These are phyloP conservation scores for Thunnus albacares DNA, from an alignment of 2,797 vertebrate species.

Conservation along the genomic window DNA sequence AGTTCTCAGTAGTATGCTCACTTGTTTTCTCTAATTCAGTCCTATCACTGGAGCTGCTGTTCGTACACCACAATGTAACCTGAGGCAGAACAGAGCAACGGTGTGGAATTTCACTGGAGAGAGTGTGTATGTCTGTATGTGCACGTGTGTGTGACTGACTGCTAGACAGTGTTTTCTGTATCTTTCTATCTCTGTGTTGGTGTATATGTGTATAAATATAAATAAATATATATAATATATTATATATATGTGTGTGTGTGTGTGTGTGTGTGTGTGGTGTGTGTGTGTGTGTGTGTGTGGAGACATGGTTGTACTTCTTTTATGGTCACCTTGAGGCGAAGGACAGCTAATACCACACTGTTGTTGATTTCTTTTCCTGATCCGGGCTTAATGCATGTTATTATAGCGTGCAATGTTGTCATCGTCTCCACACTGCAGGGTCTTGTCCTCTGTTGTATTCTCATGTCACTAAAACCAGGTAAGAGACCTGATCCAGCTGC, in stretches of 20 bases:
- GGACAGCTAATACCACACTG: slow-evolving; percentile 39
- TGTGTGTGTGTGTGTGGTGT: slow-evolving; percentile 10
- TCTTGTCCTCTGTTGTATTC: slow-evolving; percentile 42
- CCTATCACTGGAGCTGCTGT: slow-evolving; percentile 34
- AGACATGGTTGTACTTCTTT: slow-evolving; percentile 16
- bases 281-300: neutral
- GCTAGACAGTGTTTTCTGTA: neutral
- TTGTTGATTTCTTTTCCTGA: slow-evolving; percentile 32
- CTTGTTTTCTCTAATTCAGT: slow-evolving; percentile 31
- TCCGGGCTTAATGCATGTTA: slow-evolving; percentile 42
- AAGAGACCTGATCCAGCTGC: slow-evolving; percentile 24
- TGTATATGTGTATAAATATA: neutral
- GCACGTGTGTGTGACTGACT: slow-evolving; percentile 18
- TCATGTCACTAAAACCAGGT: slow-evolving; percentile 25
- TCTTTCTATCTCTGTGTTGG: neutral
- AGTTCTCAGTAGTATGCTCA: neutral
- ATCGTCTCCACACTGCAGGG: slow-evolving; percentile 39
- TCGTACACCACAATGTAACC: slow-evolving; percentile 56
- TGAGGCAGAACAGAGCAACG: slow-evolving; percentile 47
- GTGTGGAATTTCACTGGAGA: slow-evolving; percentile 74
- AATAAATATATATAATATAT: too few relatives aligned
- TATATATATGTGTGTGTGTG: neutral
- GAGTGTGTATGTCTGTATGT: slow-evolving; percentile 4
- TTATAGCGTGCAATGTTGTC: slow-evolving; percentile 40
- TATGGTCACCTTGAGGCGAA: slow-evolving; percentile 32